A percentile compares a stretch with the other conserved stretches of the same genome.
phyloP scores from a whole-genome alignment of 1,140 invertebrate genomes.

The Papilio polyxenes region DNA sequence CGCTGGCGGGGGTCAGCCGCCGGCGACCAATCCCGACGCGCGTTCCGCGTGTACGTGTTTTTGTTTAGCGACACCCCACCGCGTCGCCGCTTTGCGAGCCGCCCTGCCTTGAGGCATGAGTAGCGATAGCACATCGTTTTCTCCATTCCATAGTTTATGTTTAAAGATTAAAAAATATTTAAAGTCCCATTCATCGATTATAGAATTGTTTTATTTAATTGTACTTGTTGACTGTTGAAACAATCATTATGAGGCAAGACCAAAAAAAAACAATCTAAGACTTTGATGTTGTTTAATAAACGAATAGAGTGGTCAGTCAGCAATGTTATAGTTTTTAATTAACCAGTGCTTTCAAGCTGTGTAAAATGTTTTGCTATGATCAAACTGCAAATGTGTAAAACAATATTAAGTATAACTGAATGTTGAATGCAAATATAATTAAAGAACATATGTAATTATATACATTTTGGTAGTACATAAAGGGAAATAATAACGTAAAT shows the following conservation, averaged over 20 bases:
- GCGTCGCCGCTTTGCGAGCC: conserved; percentile 62
- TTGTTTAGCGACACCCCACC: conserved; percentile 80
- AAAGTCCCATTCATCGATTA: background rate
- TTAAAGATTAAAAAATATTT: background rate
- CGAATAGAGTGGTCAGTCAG: too few relatives aligned
- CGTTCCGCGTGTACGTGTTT: conserved; percentile 77
- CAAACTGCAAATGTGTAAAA: too few relatives aligned
- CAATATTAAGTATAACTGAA: background rate
- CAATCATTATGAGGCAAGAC: too few relatives aligned
- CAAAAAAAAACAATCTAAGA: too few relatives aligned
- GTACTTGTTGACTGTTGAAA: too few relatives aligned
- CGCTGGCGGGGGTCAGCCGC: conserved; percentile 34
- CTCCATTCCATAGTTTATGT: background rate
- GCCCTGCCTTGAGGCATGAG: conserved; percentile 70
- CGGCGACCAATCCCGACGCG: conserved; percentile 42
- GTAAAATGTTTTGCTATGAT: too few relatives aligned
- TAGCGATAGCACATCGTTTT: conserved; percentile 56
- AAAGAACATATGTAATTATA: too few relatives aligned
- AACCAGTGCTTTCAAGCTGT: too few relatives aligned
- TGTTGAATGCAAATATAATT: background rate
- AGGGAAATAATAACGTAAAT: too few relatives aligned
- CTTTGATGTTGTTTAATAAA: too few relatives aligned
- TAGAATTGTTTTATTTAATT: background rate
- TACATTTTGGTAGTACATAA: too few relatives aligned
- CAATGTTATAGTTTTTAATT: too few relatives aligned